phyloP scores from a whole-genome alignment of 2,888 invertebrate genomes.

The Nomada fucata region DNA sequence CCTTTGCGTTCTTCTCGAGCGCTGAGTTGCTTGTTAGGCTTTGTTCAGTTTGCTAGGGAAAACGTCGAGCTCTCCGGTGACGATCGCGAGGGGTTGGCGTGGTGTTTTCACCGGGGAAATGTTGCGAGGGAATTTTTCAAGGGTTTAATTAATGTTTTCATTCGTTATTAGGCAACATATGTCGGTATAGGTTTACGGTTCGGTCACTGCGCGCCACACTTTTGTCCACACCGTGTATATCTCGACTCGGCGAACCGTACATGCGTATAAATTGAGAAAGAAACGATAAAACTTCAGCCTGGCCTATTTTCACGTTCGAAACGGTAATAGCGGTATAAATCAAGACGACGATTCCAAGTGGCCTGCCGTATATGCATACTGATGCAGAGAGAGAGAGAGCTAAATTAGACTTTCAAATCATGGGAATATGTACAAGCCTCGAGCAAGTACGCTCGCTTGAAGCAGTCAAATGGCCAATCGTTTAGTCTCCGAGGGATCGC shows the following conservation, averaged over 20 bases:
- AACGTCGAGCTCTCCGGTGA: not conserved
- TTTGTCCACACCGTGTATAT: no score
- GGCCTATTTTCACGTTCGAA: not conserved
- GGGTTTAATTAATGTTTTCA: not conserved
- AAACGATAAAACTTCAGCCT: not conserved
- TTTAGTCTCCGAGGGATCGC: not conserved
- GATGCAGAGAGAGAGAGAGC: slow-evolving; percentile 1
- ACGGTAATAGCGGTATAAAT: not conserved
- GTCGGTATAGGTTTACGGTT: no score
- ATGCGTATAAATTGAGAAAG: no score
- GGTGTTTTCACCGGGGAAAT: no score
- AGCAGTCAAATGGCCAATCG: not conserved
- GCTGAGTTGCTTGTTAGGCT: not conserved
- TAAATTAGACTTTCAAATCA: slow-evolving; percentile 11
- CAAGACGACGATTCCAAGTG: not conserved
- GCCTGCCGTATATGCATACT: no score
- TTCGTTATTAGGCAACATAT: no score
- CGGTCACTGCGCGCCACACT: no score
- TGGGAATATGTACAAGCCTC: not conserved
- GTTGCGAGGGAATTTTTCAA: not conserved
- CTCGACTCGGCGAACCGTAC: no score
- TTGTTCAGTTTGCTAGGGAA: not conserved
- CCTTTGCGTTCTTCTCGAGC: not conserved
- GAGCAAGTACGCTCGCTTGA: no score
- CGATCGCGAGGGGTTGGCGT: no score